A percentile compares a stretch with the other conserved stretches of the same genome.
Conservation (phyloP, 1,140 invertebrate species). For the Zaprionus gabonicus region DNA sequence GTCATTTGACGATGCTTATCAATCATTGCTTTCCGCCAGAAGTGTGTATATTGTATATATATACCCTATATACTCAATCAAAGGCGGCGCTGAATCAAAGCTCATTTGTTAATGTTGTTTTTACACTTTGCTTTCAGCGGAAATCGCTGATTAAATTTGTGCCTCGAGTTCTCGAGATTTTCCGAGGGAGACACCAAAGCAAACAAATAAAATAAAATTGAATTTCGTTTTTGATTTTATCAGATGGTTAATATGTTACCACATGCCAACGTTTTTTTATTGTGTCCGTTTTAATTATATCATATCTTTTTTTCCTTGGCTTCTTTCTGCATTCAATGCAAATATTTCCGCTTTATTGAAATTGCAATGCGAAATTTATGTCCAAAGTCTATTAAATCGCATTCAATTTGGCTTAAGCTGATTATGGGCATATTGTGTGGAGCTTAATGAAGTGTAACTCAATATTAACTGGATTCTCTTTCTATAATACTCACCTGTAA, state of each 20-base stretch:
- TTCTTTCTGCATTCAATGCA: conserved; percentile 5
- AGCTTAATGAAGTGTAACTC: conserved; percentile 4
- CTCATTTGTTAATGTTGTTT: conserved; percentile 52
- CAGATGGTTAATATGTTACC: not conserved
- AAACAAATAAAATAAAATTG: conserved; percentile 3
- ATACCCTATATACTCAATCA: conserved; percentile 12
- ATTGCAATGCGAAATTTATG: conserved; percentile 27
- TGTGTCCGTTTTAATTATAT: conserved; percentile 5
- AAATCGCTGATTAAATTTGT: conserved; percentile 41
- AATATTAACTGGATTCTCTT: not conserved
- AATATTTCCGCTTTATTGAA: conserved; percentile 29
- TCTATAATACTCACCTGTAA: not conserved
- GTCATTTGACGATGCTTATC: conserved; percentile 67
- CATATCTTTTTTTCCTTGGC: not conserved
- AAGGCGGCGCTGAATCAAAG: conserved; percentile 42
- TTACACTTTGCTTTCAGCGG: conserved; percentile 33
- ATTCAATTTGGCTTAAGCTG: conserved; percentile 38
- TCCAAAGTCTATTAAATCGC: conserved; percentile 21
- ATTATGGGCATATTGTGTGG: conserved; percentile 38
- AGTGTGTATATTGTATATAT: conserved; percentile 8
- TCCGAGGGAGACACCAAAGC: not conserved
- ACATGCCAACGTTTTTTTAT: not conserved
- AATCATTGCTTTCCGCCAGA: conserved; percentile 60
- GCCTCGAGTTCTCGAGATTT: conserved; percentile 1
- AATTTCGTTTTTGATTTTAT: not conserved